These are phyloP conservation scores for Sinelater perroti DNA, from an alignment of 2,888 invertebrate species.

Conservation along the genomic window DNA sequence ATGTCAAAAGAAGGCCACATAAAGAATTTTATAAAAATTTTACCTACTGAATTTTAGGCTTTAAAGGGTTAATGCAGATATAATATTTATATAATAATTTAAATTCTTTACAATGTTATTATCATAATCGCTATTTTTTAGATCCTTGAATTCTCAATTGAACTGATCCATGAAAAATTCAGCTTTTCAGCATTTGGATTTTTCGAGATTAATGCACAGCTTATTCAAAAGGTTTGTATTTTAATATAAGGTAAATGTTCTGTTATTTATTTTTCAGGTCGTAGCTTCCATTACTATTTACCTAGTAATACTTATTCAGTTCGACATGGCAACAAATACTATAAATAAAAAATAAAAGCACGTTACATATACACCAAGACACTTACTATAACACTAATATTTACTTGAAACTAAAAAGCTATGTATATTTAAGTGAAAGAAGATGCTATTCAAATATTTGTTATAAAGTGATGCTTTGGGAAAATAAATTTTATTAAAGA, in stretches of 20 bases:
- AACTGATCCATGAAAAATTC: constrained; percentile 5
- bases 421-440: too few relatives aligned
- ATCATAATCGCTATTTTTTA: neutral
- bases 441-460: too few relatives aligned
- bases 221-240: constrained; percentile 2
- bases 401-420: too few relatives aligned
- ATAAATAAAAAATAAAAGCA: neutral
- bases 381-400: too few relatives aligned
- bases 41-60: too few relatives aligned
- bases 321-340: constrained; percentile 1
- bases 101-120: neutral
- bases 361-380: neutral
- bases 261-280: neutral
- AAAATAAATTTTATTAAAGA: too few relatives aligned
- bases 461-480: too few relatives aligned
- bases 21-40: too few relatives aligned
- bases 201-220: neutral
- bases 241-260: neutral
- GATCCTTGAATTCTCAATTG: constrained; percentile 4
- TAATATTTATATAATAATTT: neutral
- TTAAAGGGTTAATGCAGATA: too few relatives aligned
- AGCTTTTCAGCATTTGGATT: constrained; percentile 1
- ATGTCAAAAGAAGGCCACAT: too few relatives aligned
- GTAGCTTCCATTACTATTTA: constrained; percentile 6
- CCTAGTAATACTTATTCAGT: constrained; percentile 12